Percentiles rank a stretch among this genome's conserved stretches.
phyloP scores from a whole-genome alignment of 2,888 invertebrate species.

The Abscondita cerata region DNA sequence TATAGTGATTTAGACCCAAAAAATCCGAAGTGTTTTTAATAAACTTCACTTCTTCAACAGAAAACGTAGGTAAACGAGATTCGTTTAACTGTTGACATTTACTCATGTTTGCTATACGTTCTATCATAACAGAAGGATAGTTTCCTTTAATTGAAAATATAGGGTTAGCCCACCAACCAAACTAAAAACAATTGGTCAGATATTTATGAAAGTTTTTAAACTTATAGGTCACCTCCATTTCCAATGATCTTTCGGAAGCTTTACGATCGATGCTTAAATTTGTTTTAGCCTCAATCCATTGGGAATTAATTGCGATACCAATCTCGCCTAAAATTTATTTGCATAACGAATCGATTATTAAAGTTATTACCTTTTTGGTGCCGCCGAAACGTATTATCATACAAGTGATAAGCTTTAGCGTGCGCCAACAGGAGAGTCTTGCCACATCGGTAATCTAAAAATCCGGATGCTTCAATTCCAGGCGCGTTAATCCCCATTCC shows the following conservation, averaged over 20 bases:
- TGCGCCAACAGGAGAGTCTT: conserved; percentile 69
- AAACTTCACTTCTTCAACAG: conserved; percentile 56
- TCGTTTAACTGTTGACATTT: conserved; percentile 31
- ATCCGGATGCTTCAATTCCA: background rate
- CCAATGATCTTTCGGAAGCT: background rate
- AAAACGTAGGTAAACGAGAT: conserved; percentile 63
- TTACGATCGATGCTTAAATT: background rate
- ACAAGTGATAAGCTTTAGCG: conserved; percentile 65
- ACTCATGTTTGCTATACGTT: conserved; percentile 34
- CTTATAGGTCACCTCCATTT: background rate
- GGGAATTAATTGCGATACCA: background rate
- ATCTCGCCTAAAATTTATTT: background rate
- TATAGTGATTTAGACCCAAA: conserved; percentile 62
- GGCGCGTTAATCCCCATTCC: conserved; percentile 58
- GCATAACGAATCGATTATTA: too few species aligned
- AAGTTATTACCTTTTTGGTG: conserved; percentile 42
- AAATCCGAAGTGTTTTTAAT: conserved; percentile 59
- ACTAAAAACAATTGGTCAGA: conserved; percentile 28
- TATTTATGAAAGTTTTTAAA: background rate
- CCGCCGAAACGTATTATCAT: conserved; percentile 58
- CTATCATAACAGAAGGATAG: conserved; percentile 38
- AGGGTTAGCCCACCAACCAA: conserved; percentile 65
- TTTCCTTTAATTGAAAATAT: conserved; percentile 39
- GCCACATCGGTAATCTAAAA: conserved; percentile 63
- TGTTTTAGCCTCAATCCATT: background rate